Conservation (phyloP, 1,140 invertebrate species). For the Polypedilum vanderplanki region DNA sequence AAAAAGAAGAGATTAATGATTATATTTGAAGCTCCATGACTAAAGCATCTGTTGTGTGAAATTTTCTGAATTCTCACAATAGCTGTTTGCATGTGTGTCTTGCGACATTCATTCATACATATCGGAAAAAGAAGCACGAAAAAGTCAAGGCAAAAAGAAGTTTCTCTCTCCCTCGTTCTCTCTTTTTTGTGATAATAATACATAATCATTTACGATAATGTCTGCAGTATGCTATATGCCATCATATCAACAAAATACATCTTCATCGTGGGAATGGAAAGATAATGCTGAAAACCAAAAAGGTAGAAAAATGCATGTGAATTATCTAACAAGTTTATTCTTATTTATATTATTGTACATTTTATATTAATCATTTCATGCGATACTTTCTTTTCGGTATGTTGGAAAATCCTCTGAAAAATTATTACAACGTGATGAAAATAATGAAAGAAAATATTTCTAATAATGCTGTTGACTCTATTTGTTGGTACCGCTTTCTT, state of each 20-base stretch:
- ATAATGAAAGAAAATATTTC: too few relatives aligned
- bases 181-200: constrained; percentile 1
- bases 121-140: background rate
- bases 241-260: background rate
- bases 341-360: too few relatives aligned
- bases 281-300: constrained; percentile 8
- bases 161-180: background rate
- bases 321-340: too few relatives aligned
- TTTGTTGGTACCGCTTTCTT: too few relatives aligned
- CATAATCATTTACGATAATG: constrained; percentile 16
- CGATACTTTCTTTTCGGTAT: too few relatives aligned
- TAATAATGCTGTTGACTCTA: too few relatives aligned
- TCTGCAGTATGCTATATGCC: constrained; percentile 20
- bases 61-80: background rate
- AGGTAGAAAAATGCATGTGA: background rate
- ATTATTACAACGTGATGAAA: too few relatives aligned
- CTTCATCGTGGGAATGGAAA: background rate
- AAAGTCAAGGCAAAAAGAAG: background rate
- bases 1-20: constrained; percentile 19
- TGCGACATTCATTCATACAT: background rate
- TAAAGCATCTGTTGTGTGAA: background rate
- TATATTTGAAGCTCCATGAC: constrained; percentile 10
- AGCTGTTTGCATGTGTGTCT: background rate
- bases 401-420: too few relatives aligned
- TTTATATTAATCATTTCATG: too few relatives aligned